phyloP scores from a whole-genome alignment of 2,113 vertebrate species.

The Xenopus laevis region DNA sequence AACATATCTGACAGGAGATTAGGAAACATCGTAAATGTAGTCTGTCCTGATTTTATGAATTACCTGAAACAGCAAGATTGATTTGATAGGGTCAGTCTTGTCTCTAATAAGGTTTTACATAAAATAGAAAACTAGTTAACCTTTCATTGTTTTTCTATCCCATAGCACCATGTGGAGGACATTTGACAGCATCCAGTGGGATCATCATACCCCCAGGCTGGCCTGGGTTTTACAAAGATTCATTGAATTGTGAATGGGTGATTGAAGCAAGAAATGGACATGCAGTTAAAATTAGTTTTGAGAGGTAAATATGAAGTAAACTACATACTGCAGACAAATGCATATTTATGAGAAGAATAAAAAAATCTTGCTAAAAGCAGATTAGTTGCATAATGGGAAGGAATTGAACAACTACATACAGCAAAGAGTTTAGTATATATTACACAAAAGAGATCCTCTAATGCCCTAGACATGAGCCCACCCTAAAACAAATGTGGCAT shows the following conservation, averaged over 20 bases:
- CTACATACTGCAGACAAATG: neutral
- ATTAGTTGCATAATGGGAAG: neutral
- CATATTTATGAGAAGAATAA: slow-evolving; percentile 13
- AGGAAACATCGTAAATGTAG: too few relatives aligned
- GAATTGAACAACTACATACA: neutral
- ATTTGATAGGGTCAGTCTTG: neutral
- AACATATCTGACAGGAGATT: too few relatives aligned
- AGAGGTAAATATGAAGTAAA: slow-evolving; percentile 70
- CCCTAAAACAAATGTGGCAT: too few relatives aligned
- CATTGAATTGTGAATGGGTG: slow-evolving; percentile 92
- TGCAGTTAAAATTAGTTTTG: slow-evolving; percentile 96
- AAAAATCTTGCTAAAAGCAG: too few relatives aligned
- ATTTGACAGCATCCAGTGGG: slow-evolving; percentile 83
- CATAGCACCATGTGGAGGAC: slow-evolving; percentile 91
- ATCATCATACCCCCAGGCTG: slow-evolving; percentile 93
- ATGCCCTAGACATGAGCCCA: too few relatives aligned
- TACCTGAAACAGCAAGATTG: neutral
- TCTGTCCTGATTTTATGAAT: neutral
- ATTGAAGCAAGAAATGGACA: slow-evolving; percentile 88
- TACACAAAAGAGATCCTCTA: too few relatives aligned
- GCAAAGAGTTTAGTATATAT: too few relatives aligned
- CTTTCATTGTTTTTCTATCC: slow-evolving; percentile 7
- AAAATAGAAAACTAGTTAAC: neutral
- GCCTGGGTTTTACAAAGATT: slow-evolving; percentile 96
- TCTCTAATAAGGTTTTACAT: neutral